Conservation (phyloP, 1,140 invertebrate species). For the Scaptomyza montana region DNA sequence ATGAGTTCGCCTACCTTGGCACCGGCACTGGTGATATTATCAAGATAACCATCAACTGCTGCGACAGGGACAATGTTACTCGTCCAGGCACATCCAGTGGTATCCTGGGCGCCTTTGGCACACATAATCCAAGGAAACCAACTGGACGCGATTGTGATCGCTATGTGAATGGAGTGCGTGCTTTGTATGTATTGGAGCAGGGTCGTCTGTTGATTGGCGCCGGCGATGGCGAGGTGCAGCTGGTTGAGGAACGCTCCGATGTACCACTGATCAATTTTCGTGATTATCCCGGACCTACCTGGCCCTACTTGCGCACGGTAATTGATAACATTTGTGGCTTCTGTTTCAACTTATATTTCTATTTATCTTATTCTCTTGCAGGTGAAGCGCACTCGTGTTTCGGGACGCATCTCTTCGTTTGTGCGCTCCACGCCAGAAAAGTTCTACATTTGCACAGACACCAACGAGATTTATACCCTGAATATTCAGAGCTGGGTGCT, state of each 20-base stretch:
- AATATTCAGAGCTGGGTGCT: slow-evolving; percentile 88
- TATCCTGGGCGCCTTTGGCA: slow-evolving; percentile 88
- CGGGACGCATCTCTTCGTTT: slow-evolving; percentile 87
- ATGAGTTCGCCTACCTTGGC: slow-evolving; percentile 91
- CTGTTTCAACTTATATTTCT: no score
- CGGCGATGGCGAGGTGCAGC: slow-evolving; percentile 91
- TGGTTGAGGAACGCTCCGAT: slow-evolving; percentile 87
- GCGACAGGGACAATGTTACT: slow-evolving; percentile 85
- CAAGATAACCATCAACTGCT: slow-evolving; percentile 88
- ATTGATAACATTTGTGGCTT: slow-evolving; percentile 34
- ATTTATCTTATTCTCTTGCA: no score
- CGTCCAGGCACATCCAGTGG: slow-evolving; percentile 85
- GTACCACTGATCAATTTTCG: slow-evolving; percentile 82
- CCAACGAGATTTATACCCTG: slow-evolving; percentile 93
- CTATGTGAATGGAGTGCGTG: slow-evolving; percentile 87
- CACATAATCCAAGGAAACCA: slow-evolving; percentile 76
- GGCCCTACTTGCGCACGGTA: slow-evolving; percentile 86
- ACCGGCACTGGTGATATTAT: slow-evolving; percentile 89
- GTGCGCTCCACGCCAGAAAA: slow-evolving; percentile 85
- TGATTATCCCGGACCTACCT: slow-evolving; percentile 85
- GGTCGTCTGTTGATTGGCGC: slow-evolving; percentile 90
- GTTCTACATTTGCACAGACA: slow-evolving; percentile 89
- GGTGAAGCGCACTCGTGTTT: slow-evolving; percentile 85
- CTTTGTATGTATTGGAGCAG: slow-evolving; percentile 87
- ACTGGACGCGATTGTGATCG: slow-evolving; percentile 78